Evolutionary conservation across 2,888 invertebrate genomes (phyloP), one percentile per base, ranked within the genome.

Genomic region (Pinctada fucata): DNA sequence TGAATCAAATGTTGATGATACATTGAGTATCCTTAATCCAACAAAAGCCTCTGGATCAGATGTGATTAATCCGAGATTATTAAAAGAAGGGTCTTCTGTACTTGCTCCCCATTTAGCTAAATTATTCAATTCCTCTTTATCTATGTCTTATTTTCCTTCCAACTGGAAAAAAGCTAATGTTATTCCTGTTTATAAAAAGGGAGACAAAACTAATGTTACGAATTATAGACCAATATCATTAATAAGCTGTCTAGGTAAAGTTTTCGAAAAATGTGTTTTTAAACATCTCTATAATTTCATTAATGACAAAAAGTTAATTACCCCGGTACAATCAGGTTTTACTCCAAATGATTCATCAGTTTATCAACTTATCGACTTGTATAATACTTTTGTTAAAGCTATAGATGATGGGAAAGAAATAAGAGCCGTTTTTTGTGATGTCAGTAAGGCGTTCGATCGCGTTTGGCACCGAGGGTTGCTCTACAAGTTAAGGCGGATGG

Each of bases 361-460:
- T 6, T 75, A 72, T 52, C 76, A 82, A 74, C 31, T 80, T 4
- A 50, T 76, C 10, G 78, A 83, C 45, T 69, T 81, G 3, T 80
- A 83, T 70, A 47, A 83, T 52, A 68, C 78, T n/a, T 73, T 79
- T 8, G 65, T 64, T 63, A 52, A 67, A 51, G 51, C 79, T 2
- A 58, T 78, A 63, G 79, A 78, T 58, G 72, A 75, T 47, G 64
- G 68, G n/a, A 50, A 78, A 73, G 16, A 49, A n/a, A 51, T 72
- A 13, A 69, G 78, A 73, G 64, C 79, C 4, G 75, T 83, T 50
- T 83, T 80, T 65, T 78, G 79, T 79, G 78, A 79, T 70, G 70
- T 79, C n/a, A n/a, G n/a, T n/a, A 45, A 79, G 10, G 76, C 78
- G n/a, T n/a, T n/a, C n/a, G n/a, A n/a, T n/a, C n/a, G n/a, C n/a